These are phyloP conservation scores for Trinorchestia longiramus DNA, from an alignment of 1,140 invertebrate genomes.

Conservation along the genomic window DNA sequence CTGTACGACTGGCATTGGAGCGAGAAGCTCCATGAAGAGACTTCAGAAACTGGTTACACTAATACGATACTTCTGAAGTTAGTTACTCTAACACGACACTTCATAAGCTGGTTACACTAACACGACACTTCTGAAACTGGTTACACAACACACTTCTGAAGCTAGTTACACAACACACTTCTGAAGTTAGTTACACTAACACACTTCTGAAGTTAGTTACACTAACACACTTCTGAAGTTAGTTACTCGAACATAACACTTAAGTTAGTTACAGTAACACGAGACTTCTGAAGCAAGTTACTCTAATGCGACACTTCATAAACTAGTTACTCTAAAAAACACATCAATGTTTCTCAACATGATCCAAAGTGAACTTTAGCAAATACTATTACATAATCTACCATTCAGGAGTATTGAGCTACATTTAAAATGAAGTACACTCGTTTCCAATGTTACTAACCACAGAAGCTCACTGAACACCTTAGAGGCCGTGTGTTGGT, in stretches of 20 bases:
- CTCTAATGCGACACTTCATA: background rate
- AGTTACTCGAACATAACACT: background rate
- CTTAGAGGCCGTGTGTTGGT: background rate
- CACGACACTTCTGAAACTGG: background rate
- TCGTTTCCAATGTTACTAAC: background rate
- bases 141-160: background rate
- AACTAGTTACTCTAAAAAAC: no score
- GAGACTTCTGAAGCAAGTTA: background rate
- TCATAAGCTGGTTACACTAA: background rate
- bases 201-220: background rate
- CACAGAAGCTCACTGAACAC: background rate
- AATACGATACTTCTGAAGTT: background rate
- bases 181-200: no score
- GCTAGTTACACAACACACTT: background rate
- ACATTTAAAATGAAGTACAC: background rate
- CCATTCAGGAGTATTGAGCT: background rate
- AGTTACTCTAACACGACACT: background rate
- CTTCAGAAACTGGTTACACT: background rate
- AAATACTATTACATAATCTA: background rate
- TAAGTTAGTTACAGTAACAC: no score
- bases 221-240: background rate
- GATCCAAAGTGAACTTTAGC: background rate
- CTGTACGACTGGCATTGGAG: background rate
- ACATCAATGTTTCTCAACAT: background rate
- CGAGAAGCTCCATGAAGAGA: background rate